Conservation (phyloP, 2,113 vertebrate genomes). For the Psophia crepitans region DNA sequence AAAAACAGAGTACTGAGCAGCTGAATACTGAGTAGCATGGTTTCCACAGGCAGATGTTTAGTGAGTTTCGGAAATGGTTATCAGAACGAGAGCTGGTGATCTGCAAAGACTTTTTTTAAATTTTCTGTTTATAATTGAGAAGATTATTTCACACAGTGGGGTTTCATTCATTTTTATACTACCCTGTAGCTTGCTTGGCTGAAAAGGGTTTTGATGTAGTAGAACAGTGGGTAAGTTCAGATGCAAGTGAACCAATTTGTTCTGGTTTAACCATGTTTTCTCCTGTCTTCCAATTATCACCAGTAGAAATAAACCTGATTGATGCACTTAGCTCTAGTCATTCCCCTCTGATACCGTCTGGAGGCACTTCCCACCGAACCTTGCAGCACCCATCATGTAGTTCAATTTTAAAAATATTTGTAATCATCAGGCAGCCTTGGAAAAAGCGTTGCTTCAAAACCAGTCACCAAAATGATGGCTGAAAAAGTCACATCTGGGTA, state of each 20-base stretch:
- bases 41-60: background rate
- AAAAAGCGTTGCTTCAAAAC: background rate
- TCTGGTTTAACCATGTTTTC: background rate
- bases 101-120: background rate
- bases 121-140: background rate
- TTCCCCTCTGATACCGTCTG: background rate
- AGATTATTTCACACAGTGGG: background rate
- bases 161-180: background rate
- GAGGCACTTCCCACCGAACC: background rate
- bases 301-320: background rate
- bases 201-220: background rate
- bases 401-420: background rate
- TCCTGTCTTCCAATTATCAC: background rate
- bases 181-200: background rate
- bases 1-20: background rate
- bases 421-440: background rate
- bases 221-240: background rate
- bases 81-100: background rate
- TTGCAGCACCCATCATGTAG: background rate
- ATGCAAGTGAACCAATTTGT: background rate
- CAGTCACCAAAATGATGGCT: fast-evolving
- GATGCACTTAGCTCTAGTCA: background rate
- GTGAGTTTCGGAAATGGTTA: background rate
- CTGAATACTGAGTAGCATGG: background rate
- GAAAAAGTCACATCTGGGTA: background rate